Evolutionary conservation across 2,888 invertebrate genomes (phyloP).

Genomic region (Cephus sareptanus): DNA sequence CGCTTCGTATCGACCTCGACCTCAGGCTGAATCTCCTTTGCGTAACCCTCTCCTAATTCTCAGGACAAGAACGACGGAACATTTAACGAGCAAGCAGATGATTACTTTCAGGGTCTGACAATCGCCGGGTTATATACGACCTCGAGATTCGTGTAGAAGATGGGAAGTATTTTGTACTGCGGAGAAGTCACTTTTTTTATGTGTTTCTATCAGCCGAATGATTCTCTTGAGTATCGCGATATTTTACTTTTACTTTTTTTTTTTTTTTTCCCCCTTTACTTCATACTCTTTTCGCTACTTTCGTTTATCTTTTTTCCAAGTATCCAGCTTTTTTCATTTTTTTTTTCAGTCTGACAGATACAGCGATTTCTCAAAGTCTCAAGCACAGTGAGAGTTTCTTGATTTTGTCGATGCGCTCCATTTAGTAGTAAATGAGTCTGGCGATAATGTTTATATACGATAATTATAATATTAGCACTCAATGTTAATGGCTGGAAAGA

Average conservation of each 20-base stretch:
- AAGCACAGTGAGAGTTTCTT: background rate
- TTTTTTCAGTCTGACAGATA: background rate
- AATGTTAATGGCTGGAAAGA: background rate
- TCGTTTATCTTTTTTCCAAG: background rate
- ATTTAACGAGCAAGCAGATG: background rate
- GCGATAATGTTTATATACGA: background rate
- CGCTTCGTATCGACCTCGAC: background rate
- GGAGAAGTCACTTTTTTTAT: background rate
- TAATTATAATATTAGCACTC: background rate
- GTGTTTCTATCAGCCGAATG: background rate
- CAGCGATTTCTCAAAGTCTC: background rate
- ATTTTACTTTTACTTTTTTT: background rate
- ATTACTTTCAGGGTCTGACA: background rate
- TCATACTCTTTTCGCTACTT: background rate
- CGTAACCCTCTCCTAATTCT: background rate
- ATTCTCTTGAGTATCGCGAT: background rate
- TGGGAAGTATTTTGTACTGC: background rate
- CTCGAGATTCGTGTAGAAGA: background rate
- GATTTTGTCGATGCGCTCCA: background rate
- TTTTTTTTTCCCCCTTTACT: background rate
- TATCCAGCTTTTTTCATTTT: too few relatives aligned
- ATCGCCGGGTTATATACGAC: background rate
- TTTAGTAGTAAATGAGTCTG: background rate
- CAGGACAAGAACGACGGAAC: background rate
- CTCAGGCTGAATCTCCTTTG: background rate